These are phyloP conservation scores for Cyrtodaria siliqua DNA, from an alignment of 2,888 invertebrate genomes.

Conservation along the genomic window DNA sequence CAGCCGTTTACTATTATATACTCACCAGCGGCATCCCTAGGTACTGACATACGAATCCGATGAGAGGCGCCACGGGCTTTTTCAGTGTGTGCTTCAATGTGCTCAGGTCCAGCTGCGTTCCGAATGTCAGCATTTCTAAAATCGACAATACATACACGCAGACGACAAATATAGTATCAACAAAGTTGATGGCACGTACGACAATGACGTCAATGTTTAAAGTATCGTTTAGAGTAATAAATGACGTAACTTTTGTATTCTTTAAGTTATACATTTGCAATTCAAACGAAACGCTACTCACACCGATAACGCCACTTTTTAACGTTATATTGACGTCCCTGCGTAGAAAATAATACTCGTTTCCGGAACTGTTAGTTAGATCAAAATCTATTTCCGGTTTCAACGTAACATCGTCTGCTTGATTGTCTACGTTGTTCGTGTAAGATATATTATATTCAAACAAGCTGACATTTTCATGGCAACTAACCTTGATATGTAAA, in stretches of 20 bases:
- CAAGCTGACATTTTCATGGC: too few relatives aligned
- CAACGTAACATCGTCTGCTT: too few relatives aligned
- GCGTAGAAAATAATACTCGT: not conserved
- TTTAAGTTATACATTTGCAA: not conserved
- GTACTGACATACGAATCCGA: constrained; percentile 87
- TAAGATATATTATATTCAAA: too few relatives aligned
- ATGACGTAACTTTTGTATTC: too few relatives aligned
- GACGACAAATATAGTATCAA: constrained; percentile 80
- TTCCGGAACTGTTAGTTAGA: too few relatives aligned
- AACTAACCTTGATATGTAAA: too few relatives aligned
- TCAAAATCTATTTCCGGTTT: too few relatives aligned
- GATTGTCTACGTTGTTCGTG: too few relatives aligned
- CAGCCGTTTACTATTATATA: too few relatives aligned
- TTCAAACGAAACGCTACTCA: constrained; percentile 7
- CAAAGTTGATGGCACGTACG: constrained; percentile 36
- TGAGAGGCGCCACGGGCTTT: constrained; percentile 86
- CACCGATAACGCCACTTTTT: constrained; percentile 10
- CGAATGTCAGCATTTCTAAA: constrained; percentile 85
- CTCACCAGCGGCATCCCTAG: constrained; percentile 87
- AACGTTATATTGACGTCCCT: not conserved
- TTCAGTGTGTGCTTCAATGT: constrained; percentile 84
- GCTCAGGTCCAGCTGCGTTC: constrained; percentile 85
- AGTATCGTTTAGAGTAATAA: too few relatives aligned
- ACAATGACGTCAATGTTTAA: constrained; percentile 16
- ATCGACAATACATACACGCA: constrained; percentile 81